Percentiles rank a stretch among this genome's conserved stretches.
These are phyloP conservation scores for Gadus chalcogrammus DNA, from an alignment of 2,113 vertebrate species.

Conservation along the genomic window DNA sequence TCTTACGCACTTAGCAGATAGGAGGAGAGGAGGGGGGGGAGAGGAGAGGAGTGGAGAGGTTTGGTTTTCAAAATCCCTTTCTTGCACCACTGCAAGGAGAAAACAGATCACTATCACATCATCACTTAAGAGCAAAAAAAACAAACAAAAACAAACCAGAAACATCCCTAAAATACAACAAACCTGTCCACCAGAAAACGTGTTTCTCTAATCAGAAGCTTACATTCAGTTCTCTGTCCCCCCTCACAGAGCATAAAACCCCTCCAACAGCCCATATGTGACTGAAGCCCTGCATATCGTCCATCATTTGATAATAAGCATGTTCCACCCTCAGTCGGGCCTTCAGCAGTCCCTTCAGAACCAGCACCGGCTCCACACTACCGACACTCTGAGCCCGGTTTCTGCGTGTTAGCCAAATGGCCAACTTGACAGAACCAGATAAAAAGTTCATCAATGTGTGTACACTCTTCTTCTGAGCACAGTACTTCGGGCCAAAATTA, in stretches of 20 bases:
- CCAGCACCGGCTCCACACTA: neutral
- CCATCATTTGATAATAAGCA: too few species aligned
- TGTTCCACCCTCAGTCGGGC: neutral
- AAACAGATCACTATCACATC: neutral
- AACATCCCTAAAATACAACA: too few species aligned
- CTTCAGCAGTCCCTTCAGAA: neutral
- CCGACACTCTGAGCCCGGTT: neutral
- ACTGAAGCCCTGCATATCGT: neutral
- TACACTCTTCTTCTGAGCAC: neutral
- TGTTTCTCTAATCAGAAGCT: neutral
- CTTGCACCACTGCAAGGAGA: neutral
- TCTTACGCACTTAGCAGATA: too few species aligned
- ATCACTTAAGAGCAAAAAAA: too few species aligned
- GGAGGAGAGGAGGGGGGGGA: too few species aligned
- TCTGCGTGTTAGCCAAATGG: neutral
- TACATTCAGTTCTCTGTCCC: neutral
- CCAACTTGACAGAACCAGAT: neutral
- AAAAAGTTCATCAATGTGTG: neutral
- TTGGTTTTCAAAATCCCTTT: neutral
- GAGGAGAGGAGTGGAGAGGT: too few species aligned
- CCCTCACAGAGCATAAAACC: neutral
- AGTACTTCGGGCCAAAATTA: neutral
- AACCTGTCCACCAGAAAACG: neutral
- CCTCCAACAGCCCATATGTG: neutral
- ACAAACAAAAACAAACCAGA: too few species aligned